phyloP scores from a whole-genome alignment of 2,888 invertebrate species.

The Drosophila stalkeri region DNA sequence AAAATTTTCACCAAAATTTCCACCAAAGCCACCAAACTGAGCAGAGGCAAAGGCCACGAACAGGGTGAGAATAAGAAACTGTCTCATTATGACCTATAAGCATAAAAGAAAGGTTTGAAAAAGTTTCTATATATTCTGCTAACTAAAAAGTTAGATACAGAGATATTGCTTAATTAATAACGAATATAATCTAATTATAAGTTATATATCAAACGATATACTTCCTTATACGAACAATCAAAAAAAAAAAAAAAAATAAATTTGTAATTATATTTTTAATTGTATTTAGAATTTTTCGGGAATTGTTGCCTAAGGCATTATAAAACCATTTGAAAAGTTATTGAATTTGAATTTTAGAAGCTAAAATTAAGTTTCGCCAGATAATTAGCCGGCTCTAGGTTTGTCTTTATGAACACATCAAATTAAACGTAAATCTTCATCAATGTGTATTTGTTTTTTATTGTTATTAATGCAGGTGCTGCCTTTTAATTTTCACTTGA shows the following conservation, averaged over 20 bases:
- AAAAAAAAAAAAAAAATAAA: neutral
- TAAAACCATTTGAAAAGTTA: constrained; percentile 9
- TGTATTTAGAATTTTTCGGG: neutral
- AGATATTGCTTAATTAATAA: neutral
- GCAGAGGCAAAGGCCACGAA: constrained; percentile 70
- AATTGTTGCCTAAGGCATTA: no score
- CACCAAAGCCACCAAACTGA: constrained; percentile 76
- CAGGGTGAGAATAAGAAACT: constrained; percentile 62
- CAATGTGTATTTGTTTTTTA: neutral
- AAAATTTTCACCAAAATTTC: constrained; percentile 14
- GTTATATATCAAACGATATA: neutral
- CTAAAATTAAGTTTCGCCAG: constrained; percentile 19
- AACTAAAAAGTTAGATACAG: neutral
- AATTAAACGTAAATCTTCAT: constrained; percentile 10
- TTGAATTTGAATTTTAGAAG: constrained; percentile 1
- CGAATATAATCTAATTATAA: neutral
- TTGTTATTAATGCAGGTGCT: neutral
- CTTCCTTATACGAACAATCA: neutral
- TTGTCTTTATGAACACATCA: constrained; percentile 1
- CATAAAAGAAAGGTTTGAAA: neutral
- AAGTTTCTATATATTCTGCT: neutral
- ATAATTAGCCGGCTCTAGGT: neutral
- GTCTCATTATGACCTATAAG: constrained; percentile 66
- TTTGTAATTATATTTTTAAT: neutral
- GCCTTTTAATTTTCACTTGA: constrained; percentile 26